Base-by-base conservation (phyloP, 2,888 invertebrate genomes). In the Xestia c-nigrum region DNA sequence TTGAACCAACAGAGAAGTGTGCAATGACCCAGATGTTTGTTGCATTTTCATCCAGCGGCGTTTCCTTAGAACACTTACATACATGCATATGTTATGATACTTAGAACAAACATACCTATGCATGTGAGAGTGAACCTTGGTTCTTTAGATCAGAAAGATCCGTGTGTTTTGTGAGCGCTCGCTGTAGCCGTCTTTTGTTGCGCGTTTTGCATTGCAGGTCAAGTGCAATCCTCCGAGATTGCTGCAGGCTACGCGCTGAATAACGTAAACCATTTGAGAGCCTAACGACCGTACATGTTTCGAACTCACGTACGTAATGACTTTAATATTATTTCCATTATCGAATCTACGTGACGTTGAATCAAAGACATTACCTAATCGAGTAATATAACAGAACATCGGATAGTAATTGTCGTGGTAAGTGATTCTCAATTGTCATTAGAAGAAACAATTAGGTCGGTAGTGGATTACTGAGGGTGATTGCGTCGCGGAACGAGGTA, bases 391-490 rank as follows among this genome's bases (percentile, higher is more conserved):
- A 91, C 89, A 88, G 88, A 91, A 89, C 88, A 88, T 88, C 89
- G 89, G 80, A 88, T 72, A 82, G 89, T 91, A 92, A 92, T 92
- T 89, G 90, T 92, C 89, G 91, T 89, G 90, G 90, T 93, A 94
- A 94, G 94, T 93, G 92, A 91, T 93, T 91, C 91, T 84, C 91
- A 92, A 92, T 92, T 91, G 93, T 94, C 93, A 94, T 94, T 94
- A 94, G 93, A 94, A 93, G 94, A 94, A 95, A 94, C 95, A 95
- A 96, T 96, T 96, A 95, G 93, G 94, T 94, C 92, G 94, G 93
- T 94, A 93, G 94, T 94, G 93, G 94, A 95, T 96, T 94, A 95
- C 92, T 89, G 92, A 90, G 92, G 92, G 93, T 93, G 94, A 94
- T 94, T 94, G 94, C 93, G 94, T 91, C 91, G 93, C 91, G 91